Percentiles rank a stretch among this genome's conserved stretches.
phyloP scores from a whole-genome alignment of 2,113 vertebrate genomes.

The Picathartes gymnocephalus region DNA sequence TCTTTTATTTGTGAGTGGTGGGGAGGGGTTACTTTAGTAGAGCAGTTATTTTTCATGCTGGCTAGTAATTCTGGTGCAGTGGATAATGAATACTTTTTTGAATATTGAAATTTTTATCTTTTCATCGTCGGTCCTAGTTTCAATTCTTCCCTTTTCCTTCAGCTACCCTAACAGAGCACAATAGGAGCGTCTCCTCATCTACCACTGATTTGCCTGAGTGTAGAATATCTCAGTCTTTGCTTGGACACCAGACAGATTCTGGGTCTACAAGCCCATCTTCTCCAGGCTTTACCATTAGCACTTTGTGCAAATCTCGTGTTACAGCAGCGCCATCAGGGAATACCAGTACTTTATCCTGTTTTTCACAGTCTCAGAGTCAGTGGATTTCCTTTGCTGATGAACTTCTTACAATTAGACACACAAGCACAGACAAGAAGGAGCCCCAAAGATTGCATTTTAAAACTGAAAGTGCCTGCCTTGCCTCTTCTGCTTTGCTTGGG shows the following conservation, averaged over 20 bases:
- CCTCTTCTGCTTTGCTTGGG: slow-evolving; percentile 63
- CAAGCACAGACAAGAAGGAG: slow-evolving; percentile 57
- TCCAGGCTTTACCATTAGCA: slow-evolving; percentile 51
- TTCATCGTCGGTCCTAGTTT: slow-evolving; percentile 38
- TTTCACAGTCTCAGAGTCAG: slow-evolving; percentile 75
- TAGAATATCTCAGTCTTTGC: slow-evolving; percentile 70
- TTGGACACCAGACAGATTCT: slow-evolving; percentile 67
- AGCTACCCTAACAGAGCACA: slow-evolving; percentile 67
- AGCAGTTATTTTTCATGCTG: background rate
- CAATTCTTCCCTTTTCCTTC: slow-evolving; percentile 68
- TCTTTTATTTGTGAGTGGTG: background rate
- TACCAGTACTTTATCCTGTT: slow-evolving; percentile 49
- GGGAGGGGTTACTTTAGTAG: background rate
- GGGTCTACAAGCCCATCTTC: slow-evolving; percentile 72
- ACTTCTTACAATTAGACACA: slow-evolving; percentile 48
- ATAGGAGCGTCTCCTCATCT: slow-evolving; percentile 65
- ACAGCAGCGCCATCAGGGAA: slow-evolving; percentile 49
- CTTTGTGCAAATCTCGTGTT: slow-evolving; percentile 30
- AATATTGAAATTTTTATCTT: slow-evolving; percentile 34
- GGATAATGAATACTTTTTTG: background rate
- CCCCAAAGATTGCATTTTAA: slow-evolving; percentile 60
- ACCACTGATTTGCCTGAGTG: slow-evolving; percentile 69
- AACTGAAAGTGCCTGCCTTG: slow-evolving; percentile 56
- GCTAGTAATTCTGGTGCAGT: background rate
- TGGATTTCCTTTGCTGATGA: slow-evolving; percentile 81